Conservation (phyloP, 2,113 vertebrate genomes). For the Phalacrocorax aristotelis region DNA sequence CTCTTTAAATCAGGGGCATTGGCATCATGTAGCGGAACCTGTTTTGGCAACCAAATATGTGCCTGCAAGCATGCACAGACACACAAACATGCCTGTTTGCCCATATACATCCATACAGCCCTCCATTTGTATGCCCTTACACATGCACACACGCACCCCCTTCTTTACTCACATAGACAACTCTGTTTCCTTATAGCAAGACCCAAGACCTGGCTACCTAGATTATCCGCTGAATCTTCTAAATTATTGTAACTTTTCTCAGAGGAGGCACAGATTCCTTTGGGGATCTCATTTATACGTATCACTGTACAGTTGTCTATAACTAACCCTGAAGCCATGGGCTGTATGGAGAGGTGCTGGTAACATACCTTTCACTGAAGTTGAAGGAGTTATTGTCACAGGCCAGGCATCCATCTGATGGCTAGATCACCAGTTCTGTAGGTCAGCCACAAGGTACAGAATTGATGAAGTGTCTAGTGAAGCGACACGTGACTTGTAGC, state of each 20-base stretch:
- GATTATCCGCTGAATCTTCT: not conserved
- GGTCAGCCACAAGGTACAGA: not conserved
- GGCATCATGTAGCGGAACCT: not conserved
- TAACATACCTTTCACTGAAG: not conserved
- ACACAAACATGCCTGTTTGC: not conserved
- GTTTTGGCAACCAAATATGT: not conserved
- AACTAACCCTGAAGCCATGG: not conserved
- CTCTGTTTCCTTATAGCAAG: not conserved
- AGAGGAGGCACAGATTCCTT: not conserved
- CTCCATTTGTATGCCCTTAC: not conserved
- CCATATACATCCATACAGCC: not conserved
- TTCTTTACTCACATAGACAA: not conserved
- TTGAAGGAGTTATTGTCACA: not conserved
- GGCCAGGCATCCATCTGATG: not conserved
- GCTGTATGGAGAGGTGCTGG: not conserved
- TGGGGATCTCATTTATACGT: not conserved
- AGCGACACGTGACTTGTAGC: not conserved
- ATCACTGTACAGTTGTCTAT: not conserved
- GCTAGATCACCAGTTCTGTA: not conserved
- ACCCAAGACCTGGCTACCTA: not conserved
- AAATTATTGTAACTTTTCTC: not conserved
- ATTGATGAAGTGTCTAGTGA: not conserved
- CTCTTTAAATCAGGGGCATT: not conserved
- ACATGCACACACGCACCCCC: fast-evolving
- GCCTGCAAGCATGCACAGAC: not conserved